Base-by-base conservation (phyloP, 2,113 vertebrate genomes). In the Epinephelus lanceolatus region DNA sequence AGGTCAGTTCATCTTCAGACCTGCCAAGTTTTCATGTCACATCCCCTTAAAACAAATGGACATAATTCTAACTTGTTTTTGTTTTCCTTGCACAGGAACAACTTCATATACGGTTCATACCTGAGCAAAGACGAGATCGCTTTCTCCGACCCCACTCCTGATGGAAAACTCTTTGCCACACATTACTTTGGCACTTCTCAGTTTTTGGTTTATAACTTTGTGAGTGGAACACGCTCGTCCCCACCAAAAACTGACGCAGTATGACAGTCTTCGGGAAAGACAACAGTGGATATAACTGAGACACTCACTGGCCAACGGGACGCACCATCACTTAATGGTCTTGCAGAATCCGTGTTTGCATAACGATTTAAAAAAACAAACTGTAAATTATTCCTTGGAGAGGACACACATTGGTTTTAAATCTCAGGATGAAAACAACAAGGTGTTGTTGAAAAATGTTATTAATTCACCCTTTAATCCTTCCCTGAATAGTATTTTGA, bases 191-290 rank as follows among this genome's bases (percentile, higher is more conserved):
- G 96, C 92, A 99, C 98, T 13, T 96, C 98, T 73, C 97, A 96
- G 92, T 99, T 99, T 96, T 96, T 99, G 94, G 98, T 99, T 27
- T 99, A 99, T 94, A 99, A 99, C 93, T 99, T 99, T 95, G 96
- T 99, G 91, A 99, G 96, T 2, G 96, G 97, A 40, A 95, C 86
- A 1, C 88, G 75, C 30, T 77, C 90, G 11, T 60, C 86, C 59
- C 86, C 89, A 70, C 87, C 87, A 47, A 89, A 91, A 53, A 65
- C 75, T 17, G 66, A 71, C 4, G 72, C 84, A 42, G 91, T 93
- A 92, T 94, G 89, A 93, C 81, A 4, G 72, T 45, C 74, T 45
- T 42, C 63, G 18, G 55, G 68, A 74, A 13, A 71, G 77, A 30
- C 68, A 71, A 76, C 21, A 1, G n/a, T 61, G 72, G 80, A 70